Evolutionary conservation across 1,140 invertebrate species (phyloP).

Genomic region (Cotesia vestalis): DNA sequence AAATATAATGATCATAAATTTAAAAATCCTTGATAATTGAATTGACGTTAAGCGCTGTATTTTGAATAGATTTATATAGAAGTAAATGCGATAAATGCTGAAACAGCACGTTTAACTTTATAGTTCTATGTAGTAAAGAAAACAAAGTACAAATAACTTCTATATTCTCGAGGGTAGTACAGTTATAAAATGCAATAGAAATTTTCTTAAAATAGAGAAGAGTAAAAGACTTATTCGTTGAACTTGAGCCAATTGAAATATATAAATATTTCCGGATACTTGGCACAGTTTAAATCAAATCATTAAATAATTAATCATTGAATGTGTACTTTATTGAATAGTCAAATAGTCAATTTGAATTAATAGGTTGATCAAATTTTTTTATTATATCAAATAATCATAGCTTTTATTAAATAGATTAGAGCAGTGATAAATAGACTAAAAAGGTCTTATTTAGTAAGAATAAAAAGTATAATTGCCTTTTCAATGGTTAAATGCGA

Average conservation of each 20-base stretch:
- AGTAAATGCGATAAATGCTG: background rate
- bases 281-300: background rate
- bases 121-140: too few relatives aligned
- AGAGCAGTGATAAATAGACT: too few relatives aligned
- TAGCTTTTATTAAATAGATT: too few relatives aligned
- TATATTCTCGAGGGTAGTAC: background rate
- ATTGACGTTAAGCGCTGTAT: background rate
- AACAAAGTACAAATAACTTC: too few relatives aligned
- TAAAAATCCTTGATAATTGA: background rate
- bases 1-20: too few relatives aligned
- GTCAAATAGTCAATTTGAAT: too few relatives aligned
- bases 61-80: slow-evolving; percentile 1
- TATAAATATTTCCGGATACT: slow-evolving; percentile 21
- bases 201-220: slow-evolving; percentile 24
- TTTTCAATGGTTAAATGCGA: too few relatives aligned
- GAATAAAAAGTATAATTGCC: too few relatives aligned
- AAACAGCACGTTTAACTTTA: background rate
- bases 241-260: slow-evolving; percentile 19
- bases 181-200: background rate
- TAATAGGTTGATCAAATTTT: too few relatives aligned
- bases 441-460: too few relatives aligned
- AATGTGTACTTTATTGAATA: too few relatives aligned
- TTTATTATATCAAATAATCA: too few relatives aligned
- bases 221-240: slow-evolving; percentile 15
- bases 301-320: background rate